Evolutionary conservation across 1,140 invertebrate species (phyloP).

Genomic region (Lamellibrachia luymesi): DNA sequence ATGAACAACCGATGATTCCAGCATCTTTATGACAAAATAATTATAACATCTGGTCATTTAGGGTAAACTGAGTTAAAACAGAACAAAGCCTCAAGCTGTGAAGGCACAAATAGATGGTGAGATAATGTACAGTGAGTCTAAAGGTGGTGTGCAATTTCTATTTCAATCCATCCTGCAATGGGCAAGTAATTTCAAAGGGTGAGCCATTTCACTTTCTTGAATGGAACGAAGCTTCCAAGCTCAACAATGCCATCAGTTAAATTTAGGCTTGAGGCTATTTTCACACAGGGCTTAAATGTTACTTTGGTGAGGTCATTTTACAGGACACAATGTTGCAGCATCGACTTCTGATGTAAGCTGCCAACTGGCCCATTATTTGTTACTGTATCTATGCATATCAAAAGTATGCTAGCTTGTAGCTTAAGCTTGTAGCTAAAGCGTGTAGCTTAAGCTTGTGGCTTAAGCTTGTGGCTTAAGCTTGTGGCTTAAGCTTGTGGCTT

Average conservation of each 20-base stretch:
- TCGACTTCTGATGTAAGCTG: neutral
- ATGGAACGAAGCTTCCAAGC: neutral
- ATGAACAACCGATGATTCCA: neutral
- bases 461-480: no score
- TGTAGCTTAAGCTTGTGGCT: no score
- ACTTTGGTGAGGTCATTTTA: neutral
- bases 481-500: no score
- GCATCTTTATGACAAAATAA: neutral
- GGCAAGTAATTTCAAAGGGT: neutral
- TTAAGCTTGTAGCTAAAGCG: no score
- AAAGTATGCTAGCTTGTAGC: no score
- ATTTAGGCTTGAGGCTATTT: neutral
- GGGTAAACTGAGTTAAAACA: neutral
- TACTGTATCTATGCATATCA: neutral
- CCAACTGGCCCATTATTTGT: neutral
- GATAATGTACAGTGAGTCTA: neutral
- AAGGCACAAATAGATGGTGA: neutral
- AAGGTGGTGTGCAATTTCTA: neutral
- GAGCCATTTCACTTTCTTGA: neutral
- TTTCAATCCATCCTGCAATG: neutral
- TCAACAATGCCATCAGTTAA: neutral
- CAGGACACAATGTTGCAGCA: neutral
- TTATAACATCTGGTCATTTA: neutral
- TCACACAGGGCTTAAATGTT: neutral
- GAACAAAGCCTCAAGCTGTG: neutral